Evolutionary conservation across 2,113 vertebrate species (phyloP).

Genomic region (Bombycilla garrulus): DNA sequence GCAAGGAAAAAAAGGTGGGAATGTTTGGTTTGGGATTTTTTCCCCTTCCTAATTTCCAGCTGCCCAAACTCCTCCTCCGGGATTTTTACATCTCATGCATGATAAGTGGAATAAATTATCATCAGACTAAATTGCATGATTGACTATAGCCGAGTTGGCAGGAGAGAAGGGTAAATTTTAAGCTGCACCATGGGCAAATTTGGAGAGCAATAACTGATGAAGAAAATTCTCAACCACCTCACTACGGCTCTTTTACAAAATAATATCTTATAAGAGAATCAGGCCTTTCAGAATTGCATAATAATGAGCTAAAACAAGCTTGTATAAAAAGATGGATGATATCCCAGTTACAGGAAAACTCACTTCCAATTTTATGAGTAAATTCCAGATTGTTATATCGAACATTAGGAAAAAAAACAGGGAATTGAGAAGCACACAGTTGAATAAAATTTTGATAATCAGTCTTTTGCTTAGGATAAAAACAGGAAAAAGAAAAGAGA

Average conservation of each 20-base stretch:
- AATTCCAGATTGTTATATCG: background rate
- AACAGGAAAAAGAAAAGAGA: background rate
- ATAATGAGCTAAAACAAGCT: background rate
- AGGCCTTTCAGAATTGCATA: background rate
- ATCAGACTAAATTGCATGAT: background rate
- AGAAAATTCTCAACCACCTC: background rate
- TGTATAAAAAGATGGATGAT: background rate
- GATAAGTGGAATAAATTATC: conserved; percentile 38
- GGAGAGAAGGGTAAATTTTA: background rate
- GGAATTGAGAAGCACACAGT: background rate
- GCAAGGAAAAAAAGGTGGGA: conserved; percentile 10
- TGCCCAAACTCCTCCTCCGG: background rate
- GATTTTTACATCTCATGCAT: conserved; percentile 7
- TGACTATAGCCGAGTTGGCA: background rate
- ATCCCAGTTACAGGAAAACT: background rate
- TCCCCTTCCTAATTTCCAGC: background rate
- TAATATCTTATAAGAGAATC: background rate
- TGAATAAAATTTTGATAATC: background rate
- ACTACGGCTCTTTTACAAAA: background rate
- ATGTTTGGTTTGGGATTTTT: conserved; percentile 20
- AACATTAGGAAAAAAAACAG: background rate
- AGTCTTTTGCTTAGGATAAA: background rate
- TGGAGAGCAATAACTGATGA: background rate
- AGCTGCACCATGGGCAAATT: background rate
- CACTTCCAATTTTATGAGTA: background rate